phyloP scores from a whole-genome alignment of 2,888 invertebrate genomes.

The Lasioglossum vierecki region DNA sequence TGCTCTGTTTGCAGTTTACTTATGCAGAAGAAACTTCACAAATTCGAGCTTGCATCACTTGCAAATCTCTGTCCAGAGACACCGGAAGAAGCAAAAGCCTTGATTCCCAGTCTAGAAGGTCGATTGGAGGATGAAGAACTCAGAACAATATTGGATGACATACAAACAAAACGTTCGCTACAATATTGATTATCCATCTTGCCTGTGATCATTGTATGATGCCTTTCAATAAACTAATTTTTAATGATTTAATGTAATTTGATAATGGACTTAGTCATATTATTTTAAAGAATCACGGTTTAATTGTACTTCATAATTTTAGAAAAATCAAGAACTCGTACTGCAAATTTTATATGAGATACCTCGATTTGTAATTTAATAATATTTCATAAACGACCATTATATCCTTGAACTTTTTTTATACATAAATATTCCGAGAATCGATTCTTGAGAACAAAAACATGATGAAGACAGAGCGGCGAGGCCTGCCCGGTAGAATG shows the following conservation, averaged over 20 bases:
- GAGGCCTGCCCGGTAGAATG: too few relatives aligned
- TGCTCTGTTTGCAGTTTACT: constrained; percentile 88
- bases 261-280: neutral
- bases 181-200: constrained; percentile 89
- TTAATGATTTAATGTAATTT: neutral
- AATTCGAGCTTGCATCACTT: constrained; percentile 98
- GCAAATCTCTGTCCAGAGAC: constrained; percentile 99
- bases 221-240: constrained; percentile 30
- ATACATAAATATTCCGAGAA: too few relatives aligned
- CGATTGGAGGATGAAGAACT: constrained; percentile 99
- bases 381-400: too few relatives aligned
- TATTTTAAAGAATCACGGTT: neutral
- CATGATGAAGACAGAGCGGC: too few relatives aligned
- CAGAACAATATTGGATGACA: constrained; percentile 97
- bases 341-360: too few relatives aligned
- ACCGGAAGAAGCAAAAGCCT: constrained; percentile 98
- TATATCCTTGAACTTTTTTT: too few relatives aligned
- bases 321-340: too few relatives aligned
- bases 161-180: constrained; percentile 98
- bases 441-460: too few relatives aligned
- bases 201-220: constrained; percentile 33
- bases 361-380: too few relatives aligned
- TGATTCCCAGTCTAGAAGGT: constrained; percentile 98
- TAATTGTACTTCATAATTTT: neutral
- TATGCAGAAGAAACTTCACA: constrained; percentile 97